A percentile compares a stretch with the other conserved stretches of the same genome.
These are phyloP conservation scores for Cervus canadensis DNA, from an alignment of 2,113 vertebrate species.

Conservation along the genomic window DNA sequence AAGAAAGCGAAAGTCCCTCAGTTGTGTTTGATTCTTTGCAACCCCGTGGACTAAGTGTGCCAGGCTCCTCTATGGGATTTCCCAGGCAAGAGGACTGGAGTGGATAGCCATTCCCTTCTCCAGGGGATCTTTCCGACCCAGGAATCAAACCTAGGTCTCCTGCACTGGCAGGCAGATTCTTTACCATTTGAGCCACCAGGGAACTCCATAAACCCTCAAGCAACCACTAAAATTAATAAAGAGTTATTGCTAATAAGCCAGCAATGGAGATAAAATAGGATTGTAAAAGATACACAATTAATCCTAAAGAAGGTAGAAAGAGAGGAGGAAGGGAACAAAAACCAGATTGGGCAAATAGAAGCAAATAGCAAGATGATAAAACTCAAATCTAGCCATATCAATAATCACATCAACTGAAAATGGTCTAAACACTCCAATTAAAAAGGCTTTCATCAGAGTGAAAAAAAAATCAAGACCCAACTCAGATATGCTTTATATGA, in stretches of 20 bases:
- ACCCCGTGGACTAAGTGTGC: not conserved
- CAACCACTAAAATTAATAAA: not conserved
- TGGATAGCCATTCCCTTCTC: not conserved
- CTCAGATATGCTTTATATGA: not conserved
- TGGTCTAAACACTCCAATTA: not conserved
- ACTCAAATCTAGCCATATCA: not conserved
- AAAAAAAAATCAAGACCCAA: not conserved
- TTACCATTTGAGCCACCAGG: not conserved
- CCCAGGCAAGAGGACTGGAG: not conserved
- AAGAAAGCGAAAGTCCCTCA: not conserved
- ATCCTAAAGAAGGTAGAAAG: not conserved
- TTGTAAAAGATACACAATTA: not conserved
- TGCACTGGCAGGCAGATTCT: not conserved
- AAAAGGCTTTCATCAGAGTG: not conserved
- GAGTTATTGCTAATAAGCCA: not conserved
- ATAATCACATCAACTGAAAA: not conserved
- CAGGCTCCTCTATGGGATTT: not conserved
- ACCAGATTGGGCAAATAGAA: not conserved
- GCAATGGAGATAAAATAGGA: not conserved
- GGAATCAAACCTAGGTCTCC: not conserved
- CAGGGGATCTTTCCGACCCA: not conserved
- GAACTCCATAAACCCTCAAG: not conserved
- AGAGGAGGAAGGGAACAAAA: not conserved
- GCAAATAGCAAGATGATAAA: not conserved
- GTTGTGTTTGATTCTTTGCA: not conserved